Base-by-base conservation (phyloP, 2,113 vertebrate species). In the Hemiscyllium ocellatum region DNA sequence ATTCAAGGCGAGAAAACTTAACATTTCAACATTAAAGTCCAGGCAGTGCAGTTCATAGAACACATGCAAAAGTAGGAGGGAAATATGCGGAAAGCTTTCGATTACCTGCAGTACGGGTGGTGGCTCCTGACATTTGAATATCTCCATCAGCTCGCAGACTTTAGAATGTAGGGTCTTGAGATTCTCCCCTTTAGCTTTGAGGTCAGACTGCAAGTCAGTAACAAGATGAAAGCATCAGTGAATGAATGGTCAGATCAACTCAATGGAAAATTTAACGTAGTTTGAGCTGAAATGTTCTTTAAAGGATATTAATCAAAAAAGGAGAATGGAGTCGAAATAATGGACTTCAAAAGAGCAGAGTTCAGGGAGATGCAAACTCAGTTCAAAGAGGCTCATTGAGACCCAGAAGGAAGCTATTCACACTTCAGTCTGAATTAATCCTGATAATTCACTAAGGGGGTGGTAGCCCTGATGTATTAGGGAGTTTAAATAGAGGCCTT, bases 51-150 rank as follows among this genome's bases (percentile, higher is more conserved):
- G 29, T 33, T 15, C 19, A 13, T 37, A 20, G 20, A 66, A n/a
- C 17, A 22, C 22, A n/a, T 22, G 2, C 52, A 61, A 29, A 8
- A 29, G 26, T 17, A 1, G 52, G 87, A 13, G 50, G 52, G 37
- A 29, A 95, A 8, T 61, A 50, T 15, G 33, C 50, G 7, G 96
- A 5, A 61, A 47, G 42, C 22, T 68, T 96, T 97, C 17, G 3
- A 78, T 65, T 96, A 99, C 99, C 98, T 99, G 99, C 96, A 99
- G 98, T 96, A 99, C 98, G 97, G 98, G 96, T 0, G 98, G 98
- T 50, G 97, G 98, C 96, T 99, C 98, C 96, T 98, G 98, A 96
- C 97, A 97, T 94, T 97, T 98, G 0, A 97, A 97, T 96, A 98
- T 96, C 94, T 98, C 98, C 97, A 98, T 98, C 61, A 99, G 98